These are phyloP conservation scores for Labia minor DNA, from an alignment of 2,888 invertebrate genomes.

Conservation along the genomic window DNA sequence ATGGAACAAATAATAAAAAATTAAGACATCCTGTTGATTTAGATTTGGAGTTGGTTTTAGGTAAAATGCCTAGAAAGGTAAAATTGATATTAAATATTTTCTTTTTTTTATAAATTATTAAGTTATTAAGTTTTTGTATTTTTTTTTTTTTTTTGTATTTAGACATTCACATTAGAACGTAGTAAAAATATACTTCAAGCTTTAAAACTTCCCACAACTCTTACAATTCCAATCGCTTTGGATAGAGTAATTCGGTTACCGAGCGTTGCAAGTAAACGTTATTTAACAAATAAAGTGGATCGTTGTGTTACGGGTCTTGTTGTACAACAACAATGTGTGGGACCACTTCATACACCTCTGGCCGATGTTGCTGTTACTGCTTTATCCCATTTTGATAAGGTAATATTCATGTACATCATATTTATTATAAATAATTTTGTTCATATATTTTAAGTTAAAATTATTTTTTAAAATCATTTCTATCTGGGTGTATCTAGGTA, in stretches of 20 bases:
- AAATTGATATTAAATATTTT: conserved; percentile 15
- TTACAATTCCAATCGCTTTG: conserved; percentile 57
- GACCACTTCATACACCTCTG: conserved; percentile 89
- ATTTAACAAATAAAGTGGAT: conserved; percentile 90
- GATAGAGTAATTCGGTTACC: conserved; percentile 75
- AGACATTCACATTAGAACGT: conserved; percentile 50
- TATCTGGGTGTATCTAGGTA: no score
- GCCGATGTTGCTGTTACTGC: conserved; percentile 89
- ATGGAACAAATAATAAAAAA: conserved; percentile 31
- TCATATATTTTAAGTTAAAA: no score
- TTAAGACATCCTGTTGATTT: conserved; percentile 70
- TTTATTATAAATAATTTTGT: background rate
- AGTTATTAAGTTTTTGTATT: background rate
- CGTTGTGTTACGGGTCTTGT: conserved; percentile 90
- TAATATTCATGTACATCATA: conserved; percentile 34
- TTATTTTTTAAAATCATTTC: background rate
- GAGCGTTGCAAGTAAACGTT: conserved; percentile 88
- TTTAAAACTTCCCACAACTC: conserved; percentile 43
- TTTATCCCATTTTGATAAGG: conserved; percentile 67
- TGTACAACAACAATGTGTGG: conserved; percentile 97
- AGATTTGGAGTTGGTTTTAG: conserved; percentile 77
- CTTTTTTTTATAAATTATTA: background rate
- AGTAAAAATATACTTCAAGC: conserved; percentile 40
- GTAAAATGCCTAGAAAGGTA: conserved; percentile 72
- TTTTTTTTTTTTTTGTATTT: conserved; percentile 24